A percentile compares a stretch with the other conserved stretches of the same genome.
Evolutionary conservation across 2,113 vertebrate genomes (phyloP).

Genomic region (Turdus rufiventris): DNA sequence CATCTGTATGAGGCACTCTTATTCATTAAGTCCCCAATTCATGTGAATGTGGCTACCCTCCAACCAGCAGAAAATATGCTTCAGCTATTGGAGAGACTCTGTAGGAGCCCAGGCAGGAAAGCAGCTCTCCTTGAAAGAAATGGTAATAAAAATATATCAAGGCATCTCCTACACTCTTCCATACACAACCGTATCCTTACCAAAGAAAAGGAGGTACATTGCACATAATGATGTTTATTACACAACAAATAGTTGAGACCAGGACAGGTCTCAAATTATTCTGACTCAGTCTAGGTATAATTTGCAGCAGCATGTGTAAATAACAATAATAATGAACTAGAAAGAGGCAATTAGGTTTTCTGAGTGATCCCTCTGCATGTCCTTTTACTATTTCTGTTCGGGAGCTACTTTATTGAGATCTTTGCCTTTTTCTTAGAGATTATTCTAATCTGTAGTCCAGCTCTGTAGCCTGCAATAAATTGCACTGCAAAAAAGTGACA

Average conservation of each 20-base stretch:
- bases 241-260: neutral
- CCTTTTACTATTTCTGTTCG: neutral
- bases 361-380: neutral
- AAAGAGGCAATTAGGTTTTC: neutral
- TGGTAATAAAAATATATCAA: neutral
- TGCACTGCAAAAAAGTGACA: neutral
- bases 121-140: neutral
- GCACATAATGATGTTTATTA: neutral
- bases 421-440: neutral
- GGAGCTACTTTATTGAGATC: neutral
- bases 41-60: neutral
- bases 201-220: neutral
- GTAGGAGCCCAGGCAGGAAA: neutral
- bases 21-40: neutral
- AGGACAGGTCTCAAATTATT: neutral
- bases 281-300: neutral
- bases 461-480: neutral
- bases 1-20: neutral
- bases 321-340: neutral
- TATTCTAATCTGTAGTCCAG: neutral
- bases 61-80: neutral
- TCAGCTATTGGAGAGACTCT: neutral
- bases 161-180: neutral
- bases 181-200: neutral
- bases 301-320: neutral